Evolutionary conservation across 2,888 invertebrate species (phyloP), one percentile per base, ranked within the genome.

Genomic region (Pheosia gnoma): DNA sequence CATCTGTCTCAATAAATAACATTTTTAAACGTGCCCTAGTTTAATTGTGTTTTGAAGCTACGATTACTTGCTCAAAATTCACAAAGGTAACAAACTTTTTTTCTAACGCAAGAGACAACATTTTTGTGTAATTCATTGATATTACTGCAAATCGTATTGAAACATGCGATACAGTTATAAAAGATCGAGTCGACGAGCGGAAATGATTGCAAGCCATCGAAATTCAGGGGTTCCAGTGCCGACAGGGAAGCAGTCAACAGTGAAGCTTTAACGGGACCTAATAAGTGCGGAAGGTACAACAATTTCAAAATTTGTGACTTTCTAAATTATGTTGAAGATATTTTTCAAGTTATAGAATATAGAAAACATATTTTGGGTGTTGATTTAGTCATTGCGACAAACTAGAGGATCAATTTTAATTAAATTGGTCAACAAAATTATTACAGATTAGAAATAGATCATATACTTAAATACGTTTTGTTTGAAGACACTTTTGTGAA

Each of bases 211-310:
- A 61, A 69, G 65, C 76, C 11, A 45, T 77, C 77, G 78, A 84
- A 85, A 86, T 86, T 85, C 83, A 84, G 80, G 82, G 81, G 77
- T 81, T 72, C 66, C 76, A 80, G 76, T 75, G 75, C 71, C 75
- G 71, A 65, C 72, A 63, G 64, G 66, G 61, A 59, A 59, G 13
- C 52, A 65, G 57, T 57, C 43, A 36, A 45, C 45, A 67, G 66
- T 72, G 72, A 72, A 71, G 72, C 52, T 59, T 41, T 73, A 77
- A 78, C 70, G 69, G 74, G 9, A 59, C 37, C 63, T 74, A 77
- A 77, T 73, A 63, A 74, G 66, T 68, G 61, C 65, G 67, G 59
- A 57, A 11, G 43, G n/a, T 39, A 57, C 36, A 10, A 38, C 10
- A 52, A 60, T 57, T 53, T 49, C 38, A 49, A 39, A 47, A 56